Evolutionary conservation across 2,888 invertebrate genomes (phyloP), one percentile per base, ranked within the genome.

Genomic region (Microctonus brassicae): DNA sequence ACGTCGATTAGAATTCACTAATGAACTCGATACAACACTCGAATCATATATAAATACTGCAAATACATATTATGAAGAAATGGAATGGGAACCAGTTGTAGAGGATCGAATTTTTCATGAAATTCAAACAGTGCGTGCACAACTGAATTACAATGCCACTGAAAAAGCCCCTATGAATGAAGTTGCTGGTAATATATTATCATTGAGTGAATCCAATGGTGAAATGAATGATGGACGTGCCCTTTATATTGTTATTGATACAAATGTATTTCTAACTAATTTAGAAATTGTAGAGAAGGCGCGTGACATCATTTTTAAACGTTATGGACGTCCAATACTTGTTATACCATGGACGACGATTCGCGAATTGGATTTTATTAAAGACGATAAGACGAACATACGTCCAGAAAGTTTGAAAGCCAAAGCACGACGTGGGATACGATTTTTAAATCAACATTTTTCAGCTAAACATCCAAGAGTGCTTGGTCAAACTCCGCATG

Each of bases 51-150:
- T 61, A 7, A 29, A 69, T 6, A 64, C 55, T 26, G 42, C 68
- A 17, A 74, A 80, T 33, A 52, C 63, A 9, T 79, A 77, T 69
- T 79, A 77, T 58, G 87, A 87, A 70, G 82, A 86, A 73, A 88
- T 88, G 88, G 88, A 88, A 17, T 88, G 88, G 88, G 87, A 87
- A 72, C 83, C 87, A 0, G 82, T 86, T 68, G 83, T 83, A 75
- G 85, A 84, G 60, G 86, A 86, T 36, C 81, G 83, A 68, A 83
- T 87, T 68, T 79, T 82, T 60, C 76, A 78, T 22, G 86, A 86
- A 75, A 84, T 85, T 17, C 80, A 86, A 75, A 80, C 81, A 36
- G 83, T 83, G 5, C 79, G 87, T 70, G 77, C 76, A 13, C 78
- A 83, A 68, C 76, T 87, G 6, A 72, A 73, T 26, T 75, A 78